phyloP scores from a whole-genome alignment of 2,113 vertebrate genomes.

The Parus major region DNA sequence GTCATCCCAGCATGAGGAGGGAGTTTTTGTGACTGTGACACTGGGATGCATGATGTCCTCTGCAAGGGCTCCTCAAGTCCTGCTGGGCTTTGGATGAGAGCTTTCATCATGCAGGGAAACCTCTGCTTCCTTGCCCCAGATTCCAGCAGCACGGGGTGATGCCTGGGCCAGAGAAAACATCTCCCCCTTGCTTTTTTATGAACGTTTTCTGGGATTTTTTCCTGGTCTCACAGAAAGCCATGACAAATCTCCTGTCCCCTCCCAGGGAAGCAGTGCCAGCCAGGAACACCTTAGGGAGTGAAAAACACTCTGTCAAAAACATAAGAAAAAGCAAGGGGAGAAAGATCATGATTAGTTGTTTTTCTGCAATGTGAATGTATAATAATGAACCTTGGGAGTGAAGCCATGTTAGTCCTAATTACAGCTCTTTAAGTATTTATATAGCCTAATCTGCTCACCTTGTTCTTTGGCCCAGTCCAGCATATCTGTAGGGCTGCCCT shows the following conservation, averaged over 20 bases:
- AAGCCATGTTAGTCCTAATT: conserved; percentile 11
- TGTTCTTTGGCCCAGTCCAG: background rate
- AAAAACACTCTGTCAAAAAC: conserved; percentile 4
- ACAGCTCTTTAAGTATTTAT: conserved; percentile 58
- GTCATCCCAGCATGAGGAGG: background rate
- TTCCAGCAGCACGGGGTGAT: background rate
- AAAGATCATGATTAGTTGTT: background rate
- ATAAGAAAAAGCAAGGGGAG: background rate
- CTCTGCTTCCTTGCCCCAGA: background rate
- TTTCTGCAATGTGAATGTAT: conserved; percentile 2
- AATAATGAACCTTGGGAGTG: conserved; percentile 2
- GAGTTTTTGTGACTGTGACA: background rate
- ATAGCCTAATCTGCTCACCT: conserved; percentile 32
- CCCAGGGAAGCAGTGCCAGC: background rate
- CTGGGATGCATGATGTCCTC: background rate
- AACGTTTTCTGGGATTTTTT: background rate
- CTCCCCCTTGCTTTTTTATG: background rate
- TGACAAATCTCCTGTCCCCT: background rate
- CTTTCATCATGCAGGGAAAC: background rate
- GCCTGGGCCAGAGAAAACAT: background rate
- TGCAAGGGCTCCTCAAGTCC: background rate
- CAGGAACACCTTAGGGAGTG: background rate
- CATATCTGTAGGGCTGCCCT: background rate
- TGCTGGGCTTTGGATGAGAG: background rate
- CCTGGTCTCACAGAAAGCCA: background rate